Percentiles rank a stretch among this genome's conserved stretches.
Evolutionary conservation across 2,113 vertebrate species (phyloP).

Genomic region (Gallinago undulata): DNA sequence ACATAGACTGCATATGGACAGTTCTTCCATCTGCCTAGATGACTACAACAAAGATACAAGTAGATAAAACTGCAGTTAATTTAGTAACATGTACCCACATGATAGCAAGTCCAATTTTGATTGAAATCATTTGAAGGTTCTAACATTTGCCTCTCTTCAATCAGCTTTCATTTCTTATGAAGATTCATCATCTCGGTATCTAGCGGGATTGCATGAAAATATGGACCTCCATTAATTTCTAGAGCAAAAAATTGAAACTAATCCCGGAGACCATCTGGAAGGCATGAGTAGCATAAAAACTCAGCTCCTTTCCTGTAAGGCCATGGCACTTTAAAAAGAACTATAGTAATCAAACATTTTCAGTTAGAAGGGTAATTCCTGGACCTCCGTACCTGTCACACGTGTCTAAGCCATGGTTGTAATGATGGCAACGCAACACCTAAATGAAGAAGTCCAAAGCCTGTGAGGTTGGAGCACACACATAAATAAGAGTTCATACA

Average conservation of each 20-base stretch:
- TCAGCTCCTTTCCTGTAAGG: background rate
- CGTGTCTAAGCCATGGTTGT: background rate
- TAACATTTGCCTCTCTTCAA: conserved; percentile 61
- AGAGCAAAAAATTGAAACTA: conserved; percentile 19
- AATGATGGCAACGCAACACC: accelerated
- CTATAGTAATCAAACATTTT: background rate
- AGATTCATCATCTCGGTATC: conserved; percentile 24
- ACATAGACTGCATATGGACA: conserved; percentile 55
- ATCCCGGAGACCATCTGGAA: conserved; percentile 40
- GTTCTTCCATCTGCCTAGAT: conserved; percentile 60
- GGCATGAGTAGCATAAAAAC: background rate
- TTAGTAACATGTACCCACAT: conserved; percentile 59
- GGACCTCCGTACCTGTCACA: background rate
- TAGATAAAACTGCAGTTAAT: conserved; percentile 53
- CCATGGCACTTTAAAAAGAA: background rate
- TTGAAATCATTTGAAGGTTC: conserved; percentile 60
- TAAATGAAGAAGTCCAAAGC: background rate
- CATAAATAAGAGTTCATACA: background rate
- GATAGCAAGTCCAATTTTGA: conserved; percentile 59
- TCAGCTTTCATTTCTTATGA: conserved; percentile 47
- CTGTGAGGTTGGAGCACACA: background rate
- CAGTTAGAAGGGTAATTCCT: background rate
- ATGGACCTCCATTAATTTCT: conserved; percentile 46
- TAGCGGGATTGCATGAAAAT: conserved; percentile 24
- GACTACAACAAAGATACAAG: conserved; percentile 41